Percentiles rank a stretch among this genome's conserved stretches.
Evolutionary conservation across 2,888 invertebrate species (phyloP).

Genomic region (Pogonocherus hispidulus): DNA sequence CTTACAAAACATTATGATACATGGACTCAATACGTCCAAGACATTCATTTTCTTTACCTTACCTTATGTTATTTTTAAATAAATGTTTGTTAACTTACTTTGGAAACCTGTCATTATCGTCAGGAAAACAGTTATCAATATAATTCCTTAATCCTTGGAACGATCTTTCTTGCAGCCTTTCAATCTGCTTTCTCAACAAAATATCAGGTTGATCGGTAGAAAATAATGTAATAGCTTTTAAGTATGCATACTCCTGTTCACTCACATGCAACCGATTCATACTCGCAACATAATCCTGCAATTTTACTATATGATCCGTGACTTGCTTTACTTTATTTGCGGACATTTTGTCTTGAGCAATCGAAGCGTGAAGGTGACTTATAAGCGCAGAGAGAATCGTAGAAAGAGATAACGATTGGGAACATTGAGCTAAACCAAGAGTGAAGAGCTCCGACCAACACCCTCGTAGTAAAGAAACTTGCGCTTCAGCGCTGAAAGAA

Average conservation of each 20-base stretch:
- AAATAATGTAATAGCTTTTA: conserved; percentile 84
- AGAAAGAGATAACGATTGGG: conserved; percentile 81
- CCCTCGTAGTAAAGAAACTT: conserved; percentile 85
- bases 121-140: conserved; percentile 67
- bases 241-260: conserved; percentile 89
- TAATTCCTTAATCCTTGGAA: conserved; percentile 73
- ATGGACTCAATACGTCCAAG: no score
- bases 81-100: no score
- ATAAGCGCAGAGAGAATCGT: conserved; percentile 88
- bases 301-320: conserved; percentile 83
- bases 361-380: conserved; percentile 83
- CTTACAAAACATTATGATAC: no score
- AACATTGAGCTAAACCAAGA: conserved; percentile 90
- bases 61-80: no score
- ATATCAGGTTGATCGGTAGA: conserved; percentile 71
- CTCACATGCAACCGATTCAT: conserved; percentile 83
- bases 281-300: conserved; percentile 86
- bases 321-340: conserved; percentile 80
- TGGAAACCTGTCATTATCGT: conserved; percentile 73
- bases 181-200: conserved; percentile 70
- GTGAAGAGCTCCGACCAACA: conserved; percentile 96
- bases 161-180: conserved; percentile 75
- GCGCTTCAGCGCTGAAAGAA: conserved; percentile 80
- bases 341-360: conserved; percentile 82
- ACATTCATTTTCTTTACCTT: no score